Base-by-base conservation (phyloP, 2,797 vertebrate genomes). In the Schizopygopsis pylzovi region DNA sequence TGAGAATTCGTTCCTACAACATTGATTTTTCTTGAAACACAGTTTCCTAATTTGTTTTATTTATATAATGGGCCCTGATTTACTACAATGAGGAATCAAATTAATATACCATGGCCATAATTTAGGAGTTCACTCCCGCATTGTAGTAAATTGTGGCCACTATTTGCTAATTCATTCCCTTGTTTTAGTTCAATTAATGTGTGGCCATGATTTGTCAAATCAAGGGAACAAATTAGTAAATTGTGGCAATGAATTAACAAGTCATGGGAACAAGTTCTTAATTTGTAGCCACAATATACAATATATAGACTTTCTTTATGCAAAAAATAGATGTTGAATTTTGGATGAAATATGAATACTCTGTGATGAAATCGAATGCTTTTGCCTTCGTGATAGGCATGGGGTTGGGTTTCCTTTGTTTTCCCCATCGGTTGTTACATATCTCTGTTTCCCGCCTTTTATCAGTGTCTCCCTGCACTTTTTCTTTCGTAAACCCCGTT, bases 381-480 rank as follows among this genome's bases (percentile, higher is more conserved):
- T n/a, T 83, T 77, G 71, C 70, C 47, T 85, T 78, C 61, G 43
- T 75, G 25, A 80, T 76, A 43, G 88, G 49, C 68, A 47, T 45
- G 28, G 43, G 68, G 63, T 63, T 75, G 73, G 72, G 54, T 41
- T 56, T 76, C 43, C n/a, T 61, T 43, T 52, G 28, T 70, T 11
- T 1, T 0, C 22, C 81, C 71, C 63, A 61, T 78, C 79, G 49
- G 20, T 81, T 84, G 83, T 89, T 88, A 87, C 87, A 85, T 75
- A 86, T 78, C 41, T 61, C 4, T 54, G 18, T 79, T 81, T 84
- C 79, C 77, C 82, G 61, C 49, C 73, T 76, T 76, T 85, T n/a
- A 16, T 81, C 54, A 15, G 70, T 82, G 9, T 81, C n/a, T 28
- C 49, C 54, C 65, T 85, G 83, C 76, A 85, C 81, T 84, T 81